Base-by-base conservation (phyloP, 2,888 invertebrate species). In the Leptinotarsa peninsularis region DNA sequence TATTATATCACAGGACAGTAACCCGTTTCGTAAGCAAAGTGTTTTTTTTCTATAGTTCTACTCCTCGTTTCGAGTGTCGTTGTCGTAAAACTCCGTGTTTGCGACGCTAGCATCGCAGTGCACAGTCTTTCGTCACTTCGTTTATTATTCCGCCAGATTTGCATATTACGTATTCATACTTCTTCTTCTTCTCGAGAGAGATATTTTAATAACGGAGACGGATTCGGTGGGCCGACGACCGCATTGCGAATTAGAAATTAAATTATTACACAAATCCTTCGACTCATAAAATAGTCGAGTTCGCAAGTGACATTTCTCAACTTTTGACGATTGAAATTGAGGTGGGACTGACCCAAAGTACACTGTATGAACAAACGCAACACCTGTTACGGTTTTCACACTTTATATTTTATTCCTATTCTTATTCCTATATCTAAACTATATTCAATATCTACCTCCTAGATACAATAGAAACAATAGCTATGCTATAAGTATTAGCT, bases 191-290 rank as follows among this genome's bases (percentile, higher is more conserved):
- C 78, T 79, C 79, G 76, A 77, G 73, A 77, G 73, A 78, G 81
- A 80, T 81, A 81, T 82, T 82, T 82, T 81, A 82, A 82, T 82
- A 82, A 82, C 80, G 77, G 76, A 78, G 79, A 77, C 79, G 75
- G 77, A 43, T 77, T 73, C 74, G 72, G 74, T 75, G 73, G 74
- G 75, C 76, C 18, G 67, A 33, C 27, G 54, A 33, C 74, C 69
- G 72, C 75, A 74, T 74, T 66, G 74, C 71, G 74, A 74, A 71
- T 74, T 74, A 71, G 56, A 74, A 74, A 74, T 74, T 63, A 63
- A 63, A 63, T 63, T 63, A 63, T 63, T 63, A n/a, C 63, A 43
- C 43, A 43, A n/a, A 58, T 13, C 2, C 7, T 18, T 18, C 18
- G 10, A 13, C n/a, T 10, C 21, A 5, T 21, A 43, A 43, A 13